These are phyloP conservation scores for Galerucella pusilla DNA, from an alignment of 2,888 invertebrate species.

Conservation along the genomic window DNA sequence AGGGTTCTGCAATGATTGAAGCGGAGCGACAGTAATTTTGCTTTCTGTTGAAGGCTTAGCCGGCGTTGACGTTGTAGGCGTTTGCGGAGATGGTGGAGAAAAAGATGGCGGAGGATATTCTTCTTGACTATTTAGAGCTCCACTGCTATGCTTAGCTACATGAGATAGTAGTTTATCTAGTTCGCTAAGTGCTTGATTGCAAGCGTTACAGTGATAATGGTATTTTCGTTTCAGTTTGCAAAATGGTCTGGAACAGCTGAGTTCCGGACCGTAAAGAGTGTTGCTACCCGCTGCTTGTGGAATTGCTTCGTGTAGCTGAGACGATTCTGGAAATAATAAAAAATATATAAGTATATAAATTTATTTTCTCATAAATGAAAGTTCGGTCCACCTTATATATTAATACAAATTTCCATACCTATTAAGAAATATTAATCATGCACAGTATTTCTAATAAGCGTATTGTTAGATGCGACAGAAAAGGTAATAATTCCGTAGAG, in stretches of 20 bases:
- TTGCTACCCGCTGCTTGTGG: constrained; percentile 58
- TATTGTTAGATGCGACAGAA: constrained; percentile 1
- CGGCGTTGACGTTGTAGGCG: constrained; percentile 53
- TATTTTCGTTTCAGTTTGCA: constrained; percentile 83
- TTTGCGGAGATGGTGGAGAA: constrained; percentile 48
- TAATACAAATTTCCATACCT: not conserved
- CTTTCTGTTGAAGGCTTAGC: constrained; percentile 52
- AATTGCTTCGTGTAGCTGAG: constrained; percentile 27
- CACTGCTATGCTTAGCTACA: constrained; percentile 76
- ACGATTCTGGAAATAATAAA: constrained; percentile 44
- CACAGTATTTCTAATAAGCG: not conserved
- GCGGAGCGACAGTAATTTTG: constrained; percentile 63
- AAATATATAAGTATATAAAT: not conserved
- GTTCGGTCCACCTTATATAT: not conserved
- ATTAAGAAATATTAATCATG: not conserved
- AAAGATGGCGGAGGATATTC: constrained; percentile 52
- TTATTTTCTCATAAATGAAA: not conserved
- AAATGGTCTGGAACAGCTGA: constrained; percentile 80
- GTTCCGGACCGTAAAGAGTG: constrained; percentile 72
- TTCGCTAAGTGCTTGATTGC: constrained; percentile 84
- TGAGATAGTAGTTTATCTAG: constrained; percentile 75
- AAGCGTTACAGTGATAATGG: constrained; percentile 83
- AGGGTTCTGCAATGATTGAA: constrained; percentile 62
- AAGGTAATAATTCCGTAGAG: not conserved
- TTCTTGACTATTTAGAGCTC: constrained; percentile 67